Percentiles rank a stretch among this genome's conserved stretches.
Conservation (phyloP, 1,140 invertebrate species). For the Drosophila biarmipes region DNA sequence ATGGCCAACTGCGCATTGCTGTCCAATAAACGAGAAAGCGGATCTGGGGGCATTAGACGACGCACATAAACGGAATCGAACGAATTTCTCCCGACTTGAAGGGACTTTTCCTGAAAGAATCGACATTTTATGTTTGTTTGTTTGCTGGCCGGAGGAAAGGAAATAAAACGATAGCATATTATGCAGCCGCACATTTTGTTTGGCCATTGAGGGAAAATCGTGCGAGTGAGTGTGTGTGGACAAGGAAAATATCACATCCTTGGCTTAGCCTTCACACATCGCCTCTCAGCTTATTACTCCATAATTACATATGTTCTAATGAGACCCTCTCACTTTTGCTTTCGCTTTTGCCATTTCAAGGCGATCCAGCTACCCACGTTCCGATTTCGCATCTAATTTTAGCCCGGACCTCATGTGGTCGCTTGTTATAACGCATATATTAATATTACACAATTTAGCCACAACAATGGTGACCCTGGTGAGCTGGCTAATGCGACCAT, state of each 20-base stretch:
- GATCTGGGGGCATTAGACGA: constrained; percentile 36
- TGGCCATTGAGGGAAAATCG: constrained; percentile 41
- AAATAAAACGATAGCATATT: constrained; percentile 63
- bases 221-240: not conserved
- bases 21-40: constrained; percentile 28
- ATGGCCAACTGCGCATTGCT: constrained; percentile 46
- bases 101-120: constrained; percentile 27
- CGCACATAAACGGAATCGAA: constrained; percentile 30
- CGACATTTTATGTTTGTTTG: constrained; percentile 53
- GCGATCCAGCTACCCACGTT: not conserved
- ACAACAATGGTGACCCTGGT: constrained; percentile 52
- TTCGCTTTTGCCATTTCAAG: constrained; percentile 10
- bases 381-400: constrained; percentile 59
- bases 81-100: constrained; percentile 12
- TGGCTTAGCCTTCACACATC: constrained; percentile 18
- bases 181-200: constrained; percentile 70
- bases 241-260: constrained; percentile 29
- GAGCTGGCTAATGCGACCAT: constrained; percentile 55
- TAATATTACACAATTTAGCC: constrained; percentile 37
- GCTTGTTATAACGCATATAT: constrained; percentile 29
- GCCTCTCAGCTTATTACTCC: constrained; percentile 30
- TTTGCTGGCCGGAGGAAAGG: constrained; percentile 50
- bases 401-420: constrained; percentile 56
- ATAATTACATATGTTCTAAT: constrained; percentile 57
- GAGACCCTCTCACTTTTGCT: constrained; percentile 10